Conservation (phyloP, 2,797 vertebrate genomes). For the Ammospiza maritima region DNA sequence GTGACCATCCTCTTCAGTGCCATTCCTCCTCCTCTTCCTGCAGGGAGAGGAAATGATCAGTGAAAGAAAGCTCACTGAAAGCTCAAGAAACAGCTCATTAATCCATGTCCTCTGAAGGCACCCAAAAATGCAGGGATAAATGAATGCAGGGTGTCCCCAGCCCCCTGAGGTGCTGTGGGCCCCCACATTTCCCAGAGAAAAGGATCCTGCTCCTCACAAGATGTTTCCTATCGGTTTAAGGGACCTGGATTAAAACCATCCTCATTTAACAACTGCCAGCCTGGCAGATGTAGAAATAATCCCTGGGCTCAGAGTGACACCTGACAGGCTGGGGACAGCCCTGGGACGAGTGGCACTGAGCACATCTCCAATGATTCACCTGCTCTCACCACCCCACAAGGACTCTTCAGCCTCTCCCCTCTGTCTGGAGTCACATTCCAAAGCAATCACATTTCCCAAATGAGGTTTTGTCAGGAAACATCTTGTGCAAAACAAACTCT, state of each 20-base stretch:
- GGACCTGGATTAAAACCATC: background rate
- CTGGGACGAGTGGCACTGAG: background rate
- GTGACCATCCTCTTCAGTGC: conserved; percentile 85
- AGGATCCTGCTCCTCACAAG: fast-evolving
- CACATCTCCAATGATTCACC: background rate
- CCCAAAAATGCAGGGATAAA: background rate
- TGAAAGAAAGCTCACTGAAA: too few species aligned
- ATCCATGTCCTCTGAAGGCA: background rate
- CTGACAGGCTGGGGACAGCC: background rate
- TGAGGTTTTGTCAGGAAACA: background rate
- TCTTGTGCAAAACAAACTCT: background rate
- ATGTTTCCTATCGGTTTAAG: background rate
- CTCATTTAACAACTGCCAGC: background rate
- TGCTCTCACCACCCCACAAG: background rate
- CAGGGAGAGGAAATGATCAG: background rate
- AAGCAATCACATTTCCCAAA: background rate
- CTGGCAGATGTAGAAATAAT: background rate
- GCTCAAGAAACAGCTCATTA: background rate
- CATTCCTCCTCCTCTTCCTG: conserved; percentile 90
- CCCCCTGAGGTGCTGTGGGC: background rate
- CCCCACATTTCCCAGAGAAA: background rate
- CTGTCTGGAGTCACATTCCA: background rate
- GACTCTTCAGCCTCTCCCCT: background rate
- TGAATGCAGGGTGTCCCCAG: background rate
- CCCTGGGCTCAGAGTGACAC: background rate